Conservation (phyloP, 2,797 vertebrate genomes). For the Acridotheres tristis region DNA sequence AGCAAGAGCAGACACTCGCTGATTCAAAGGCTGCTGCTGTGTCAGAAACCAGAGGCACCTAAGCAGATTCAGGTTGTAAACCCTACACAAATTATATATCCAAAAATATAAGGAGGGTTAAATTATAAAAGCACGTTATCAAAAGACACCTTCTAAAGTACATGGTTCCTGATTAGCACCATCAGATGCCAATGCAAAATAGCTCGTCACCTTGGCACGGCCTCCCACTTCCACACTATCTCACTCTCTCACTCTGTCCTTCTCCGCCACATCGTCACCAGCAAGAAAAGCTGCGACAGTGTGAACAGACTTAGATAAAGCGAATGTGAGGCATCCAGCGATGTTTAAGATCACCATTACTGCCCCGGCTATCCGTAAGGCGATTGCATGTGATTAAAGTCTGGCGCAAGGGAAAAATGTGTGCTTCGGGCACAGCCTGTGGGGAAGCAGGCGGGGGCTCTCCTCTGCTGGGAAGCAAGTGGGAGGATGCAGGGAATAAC, state of each 20-base stretch:
- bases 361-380: conserved; percentile 5
- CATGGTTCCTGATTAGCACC: conserved; percentile 12
- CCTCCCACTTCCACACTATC: conserved; percentile 39
- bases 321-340: background rate
- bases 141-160: conserved; percentile 58
- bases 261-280: conserved; percentile 29
- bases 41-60: conserved; percentile 69
- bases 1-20: conserved; percentile 38
- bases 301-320: conserved; percentile 66
- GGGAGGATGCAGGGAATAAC: background rate
- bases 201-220: background rate
- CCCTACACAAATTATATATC: conserved; percentile 56
- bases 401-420: background rate
- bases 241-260: conserved; percentile 29
- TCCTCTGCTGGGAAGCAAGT: background rate
- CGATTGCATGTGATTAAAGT: background rate
- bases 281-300: conserved; percentile 53
- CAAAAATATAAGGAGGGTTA: conserved; percentile 47
- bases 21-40: conserved; percentile 69
- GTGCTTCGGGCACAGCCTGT: background rate
- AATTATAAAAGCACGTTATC: conserved; percentile 37
- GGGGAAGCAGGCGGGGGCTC: background rate
- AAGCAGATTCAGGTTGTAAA: conserved; percentile 73
- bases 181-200: conserved; percentile 46
- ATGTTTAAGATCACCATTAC: conserved; percentile 39